These are phyloP conservation scores for Papilio gigon DNA, from an alignment of 2,888 invertebrate species.

Conservation along the genomic window DNA sequence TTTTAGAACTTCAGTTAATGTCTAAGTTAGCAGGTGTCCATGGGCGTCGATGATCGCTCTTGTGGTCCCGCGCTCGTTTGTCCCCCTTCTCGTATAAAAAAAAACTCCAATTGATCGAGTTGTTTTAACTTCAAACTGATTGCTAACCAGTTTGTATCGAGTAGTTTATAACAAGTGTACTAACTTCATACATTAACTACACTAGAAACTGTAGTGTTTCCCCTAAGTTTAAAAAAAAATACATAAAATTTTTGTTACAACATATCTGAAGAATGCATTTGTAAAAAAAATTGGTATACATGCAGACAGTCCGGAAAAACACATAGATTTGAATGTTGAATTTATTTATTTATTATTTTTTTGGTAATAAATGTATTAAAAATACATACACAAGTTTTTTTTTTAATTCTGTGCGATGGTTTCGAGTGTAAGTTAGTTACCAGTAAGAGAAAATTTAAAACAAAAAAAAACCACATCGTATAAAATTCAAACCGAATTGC, in stretches of 20 bases:
- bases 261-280: no score
- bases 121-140: constrained; percentile 1
- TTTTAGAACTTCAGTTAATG: neutral
- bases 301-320: no score
- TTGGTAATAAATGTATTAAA: no score
- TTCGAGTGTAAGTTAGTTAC: no score
- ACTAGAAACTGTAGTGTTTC: neutral
- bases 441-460: neutral
- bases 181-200: neutral
- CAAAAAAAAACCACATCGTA: neutral
- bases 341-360: neutral
- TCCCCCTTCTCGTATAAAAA: no score
- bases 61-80: no score
- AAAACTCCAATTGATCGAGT: constrained; percentile 13
- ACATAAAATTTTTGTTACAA: no score
- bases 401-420: no score
- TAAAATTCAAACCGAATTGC: constrained; percentile 19
- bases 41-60: no score
- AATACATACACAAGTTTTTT: no score
- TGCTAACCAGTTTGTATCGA: constrained; percentile 1
- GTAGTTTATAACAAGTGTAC: neutral
- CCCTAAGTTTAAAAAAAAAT: no score
- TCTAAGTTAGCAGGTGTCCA: neutral
- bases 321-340: neutral
- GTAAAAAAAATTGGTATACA: no score